Percentiles rank a stretch among this genome's conserved stretches.
These are phyloP conservation scores for Trematocara nigrifrons DNA, from an alignment of 2,113 vertebrate genomes.

Conservation along the genomic window DNA sequence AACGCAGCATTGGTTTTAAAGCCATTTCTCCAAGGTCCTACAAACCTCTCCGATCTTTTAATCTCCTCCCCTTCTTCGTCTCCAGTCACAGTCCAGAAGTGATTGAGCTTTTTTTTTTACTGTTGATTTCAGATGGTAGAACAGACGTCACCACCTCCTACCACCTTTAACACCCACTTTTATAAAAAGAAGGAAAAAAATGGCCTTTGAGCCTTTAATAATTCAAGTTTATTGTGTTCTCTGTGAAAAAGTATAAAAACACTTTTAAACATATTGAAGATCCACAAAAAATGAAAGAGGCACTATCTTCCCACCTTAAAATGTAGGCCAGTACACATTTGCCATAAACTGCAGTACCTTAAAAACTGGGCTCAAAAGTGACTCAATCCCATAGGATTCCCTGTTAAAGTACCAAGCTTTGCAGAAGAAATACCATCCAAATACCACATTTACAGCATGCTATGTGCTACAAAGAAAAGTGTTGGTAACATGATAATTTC, in stretches of 20 bases:
- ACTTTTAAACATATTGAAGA: not conserved
- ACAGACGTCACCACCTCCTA: not conserved
- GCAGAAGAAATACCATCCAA: not conserved
- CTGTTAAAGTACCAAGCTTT: accelerated
- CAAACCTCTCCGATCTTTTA: not conserved
- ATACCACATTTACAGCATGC: not conserved
- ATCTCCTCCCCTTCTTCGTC: not conserved
- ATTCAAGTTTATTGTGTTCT: not conserved
- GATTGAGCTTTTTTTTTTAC: not conserved
- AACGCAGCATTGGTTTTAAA: not conserved
- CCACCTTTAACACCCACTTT: not conserved
- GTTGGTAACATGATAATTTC: not conserved
- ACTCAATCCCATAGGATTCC: not conserved
- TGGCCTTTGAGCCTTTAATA: not conserved
- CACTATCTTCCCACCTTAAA: not conserved
- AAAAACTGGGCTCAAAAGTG: not conserved
- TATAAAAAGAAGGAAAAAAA: not conserved
- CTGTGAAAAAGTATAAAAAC: not conserved
- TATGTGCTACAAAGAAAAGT: not conserved
- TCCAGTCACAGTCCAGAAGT: not conserved
- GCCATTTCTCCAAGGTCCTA: not conserved
- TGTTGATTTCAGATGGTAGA: not conserved
- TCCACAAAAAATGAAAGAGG: not conserved
- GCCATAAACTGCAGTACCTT: not conserved
- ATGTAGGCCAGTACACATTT: accelerated